Evolutionary conservation across 1,140 invertebrate species (phyloP), one percentile per base, ranked within the genome.

Genomic region (Drosophila ercepeae): DNA sequence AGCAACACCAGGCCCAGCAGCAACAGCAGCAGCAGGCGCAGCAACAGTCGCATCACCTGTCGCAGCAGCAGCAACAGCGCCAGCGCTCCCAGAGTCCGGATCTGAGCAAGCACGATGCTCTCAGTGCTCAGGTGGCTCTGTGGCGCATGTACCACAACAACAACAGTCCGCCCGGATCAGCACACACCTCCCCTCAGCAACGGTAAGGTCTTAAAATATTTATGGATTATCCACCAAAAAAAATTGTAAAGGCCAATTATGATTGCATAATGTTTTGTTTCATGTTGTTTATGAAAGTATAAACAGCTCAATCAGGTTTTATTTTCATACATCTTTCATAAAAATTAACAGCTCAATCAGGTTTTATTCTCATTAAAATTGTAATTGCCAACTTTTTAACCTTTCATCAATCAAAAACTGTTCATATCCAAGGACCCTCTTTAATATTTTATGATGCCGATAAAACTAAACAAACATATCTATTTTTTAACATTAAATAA

Each of bases 141-240:
- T 97, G 96, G 95, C 96, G 95, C 77, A 92, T 97, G 78, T 97
- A 96, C 91, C 95, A 95, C 90, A 95, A 94, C 75, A 94, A 94
- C 65, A 92, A 75, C 88, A 92, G 65, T 60, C 92, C 90, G 23
- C 90, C 88, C 53, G 75, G 82, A 18, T 86, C 78, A 44, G 82
- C 82, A 19, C 81, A 86, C 82, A 88, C 77, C 50, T 88, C 84
- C 36, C 78, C 84, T n/a, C 82, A 89, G 69, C 86, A 89, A 70
- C 72, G 83, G 83, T 88, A 60, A 82, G 79, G 54, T 7, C 4
- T 39, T 16, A 1, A 16, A 16, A 16, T 13, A 39, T 39, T 39
- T 39, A 16, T 39, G 36, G 4, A 13, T n/a, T 36, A 36, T 13
- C 34, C 34, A 3, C 11, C 34, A 36, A 36, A 7, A 13, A 39